Percentiles rank a stretch among this genome's conserved stretches.
phyloP scores from a whole-genome alignment of 2,888 invertebrate species.

The Hypomecis atomaria region DNA sequence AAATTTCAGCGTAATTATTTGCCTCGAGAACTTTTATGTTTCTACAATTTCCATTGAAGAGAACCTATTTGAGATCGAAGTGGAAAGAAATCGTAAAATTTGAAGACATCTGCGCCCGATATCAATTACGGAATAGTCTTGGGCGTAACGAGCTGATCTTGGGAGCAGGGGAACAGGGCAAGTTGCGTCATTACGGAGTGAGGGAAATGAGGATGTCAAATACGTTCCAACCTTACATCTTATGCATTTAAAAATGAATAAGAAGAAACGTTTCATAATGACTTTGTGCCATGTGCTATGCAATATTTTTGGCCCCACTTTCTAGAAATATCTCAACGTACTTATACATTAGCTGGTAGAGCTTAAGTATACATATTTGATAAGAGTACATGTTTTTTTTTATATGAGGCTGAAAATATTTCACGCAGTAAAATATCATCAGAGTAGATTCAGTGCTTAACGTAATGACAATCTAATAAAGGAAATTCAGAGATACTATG shows the following conservation, averaged over 20 bases:
- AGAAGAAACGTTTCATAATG: not conserved
- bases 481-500: too few relatives aligned
- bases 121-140: conserved; percentile 53
- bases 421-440: too few relatives aligned
- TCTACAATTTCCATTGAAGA: conserved; percentile 16
- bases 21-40: conserved; percentile 9
- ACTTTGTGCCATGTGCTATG: not conserved
- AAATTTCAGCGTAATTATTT: conserved; percentile 12
- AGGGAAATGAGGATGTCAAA: conserved; percentile 41
- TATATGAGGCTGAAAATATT: too few relatives aligned
- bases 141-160: conserved; percentile 54
- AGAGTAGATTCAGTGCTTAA: too few relatives aligned
- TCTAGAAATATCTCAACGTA: too few relatives aligned
- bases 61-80: conserved; percentile 15
- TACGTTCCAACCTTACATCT: conserved; percentile 13
- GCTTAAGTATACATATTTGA: too few relatives aligned
- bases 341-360: too few relatives aligned
- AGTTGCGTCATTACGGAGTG: conserved; percentile 64
- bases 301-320: too few relatives aligned
- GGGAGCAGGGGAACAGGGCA: conserved; percentile 38
- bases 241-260: conserved; percentile 26
- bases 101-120: conserved; percentile 36
- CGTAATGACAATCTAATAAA: too few relatives aligned
- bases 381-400: too few relatives aligned
- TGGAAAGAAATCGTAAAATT: conserved; percentile 34